Percentiles rank a stretch among this genome's conserved stretches.
phyloP scores from a whole-genome alignment of 2,113 vertebrate genomes.

The Megalops atlanticus region DNA sequence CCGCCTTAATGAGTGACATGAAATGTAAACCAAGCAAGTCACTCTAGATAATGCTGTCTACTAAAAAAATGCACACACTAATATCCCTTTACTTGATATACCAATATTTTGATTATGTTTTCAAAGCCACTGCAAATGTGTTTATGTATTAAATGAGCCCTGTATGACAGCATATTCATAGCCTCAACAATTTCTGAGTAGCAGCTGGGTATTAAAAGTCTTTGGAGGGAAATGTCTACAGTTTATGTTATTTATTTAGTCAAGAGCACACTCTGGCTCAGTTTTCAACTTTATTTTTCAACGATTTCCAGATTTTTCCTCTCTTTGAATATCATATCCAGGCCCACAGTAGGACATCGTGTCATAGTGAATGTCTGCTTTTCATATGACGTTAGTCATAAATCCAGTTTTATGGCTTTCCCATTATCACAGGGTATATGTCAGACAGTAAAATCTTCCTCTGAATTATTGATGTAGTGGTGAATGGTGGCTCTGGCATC shows the following conservation, averaged over 20 bases:
- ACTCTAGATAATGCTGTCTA: too few species aligned
- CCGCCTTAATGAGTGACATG: too few species aligned
- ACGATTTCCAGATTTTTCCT: not conserved
- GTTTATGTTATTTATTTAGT: not conserved
- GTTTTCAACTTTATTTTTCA: not conserved
- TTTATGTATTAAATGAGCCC: not conserved
- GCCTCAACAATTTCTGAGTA: too few species aligned
- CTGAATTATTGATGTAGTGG: constrained; percentile 1
- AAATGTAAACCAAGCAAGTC: too few species aligned
- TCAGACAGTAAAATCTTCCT: not conserved
- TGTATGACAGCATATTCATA: not conserved
- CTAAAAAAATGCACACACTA: too few species aligned
- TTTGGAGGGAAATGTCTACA: not conserved
- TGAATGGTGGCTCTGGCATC: not conserved
- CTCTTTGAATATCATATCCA: not conserved
- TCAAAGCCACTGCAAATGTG: too few species aligned
- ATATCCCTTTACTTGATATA: too few species aligned
- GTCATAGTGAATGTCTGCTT: constrained; percentile 3
- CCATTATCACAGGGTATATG: not conserved
- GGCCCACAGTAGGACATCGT: not conserved
- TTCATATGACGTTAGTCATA: not conserved
- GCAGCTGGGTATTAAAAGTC: too few species aligned
- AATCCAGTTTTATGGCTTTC: not conserved
- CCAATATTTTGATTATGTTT: too few species aligned
- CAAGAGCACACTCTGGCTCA: not conserved